Evolutionary conservation across 2,797 vertebrate genomes (phyloP).

Genomic region (Eulemur albifrons): DNA sequence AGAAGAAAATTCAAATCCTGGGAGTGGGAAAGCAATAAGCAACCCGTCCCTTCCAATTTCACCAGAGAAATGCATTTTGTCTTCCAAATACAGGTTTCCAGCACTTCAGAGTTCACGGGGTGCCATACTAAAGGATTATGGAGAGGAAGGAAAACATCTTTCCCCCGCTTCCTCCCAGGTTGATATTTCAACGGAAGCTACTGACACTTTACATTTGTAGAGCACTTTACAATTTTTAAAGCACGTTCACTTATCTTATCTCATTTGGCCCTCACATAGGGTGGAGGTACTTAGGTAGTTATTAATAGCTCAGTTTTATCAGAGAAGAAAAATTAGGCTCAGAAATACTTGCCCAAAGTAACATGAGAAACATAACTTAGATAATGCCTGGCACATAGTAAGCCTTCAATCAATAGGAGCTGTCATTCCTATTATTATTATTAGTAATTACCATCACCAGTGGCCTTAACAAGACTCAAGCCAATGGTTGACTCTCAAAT

Average conservation of each 20-base stretch:
- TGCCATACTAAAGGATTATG: not conserved
- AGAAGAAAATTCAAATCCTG: conserved; percentile 41
- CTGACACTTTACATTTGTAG: not conserved
- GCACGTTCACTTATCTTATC: not conserved
- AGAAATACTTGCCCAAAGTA: not conserved
- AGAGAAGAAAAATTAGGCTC: conserved; percentile 37
- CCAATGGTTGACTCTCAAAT: not conserved
- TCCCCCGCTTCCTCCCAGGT: not conserved
- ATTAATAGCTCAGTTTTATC: not conserved
- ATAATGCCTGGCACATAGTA: not conserved
- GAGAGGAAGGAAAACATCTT: not conserved
- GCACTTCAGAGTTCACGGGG: not conserved
- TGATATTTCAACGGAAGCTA: not conserved
- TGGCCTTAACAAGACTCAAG: not conserved
- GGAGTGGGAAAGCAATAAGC: not conserved
- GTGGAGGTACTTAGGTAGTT: not conserved
- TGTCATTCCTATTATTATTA: not conserved
- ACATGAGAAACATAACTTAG: not conserved
- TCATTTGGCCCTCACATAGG: not conserved
- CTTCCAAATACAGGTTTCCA: not conserved
- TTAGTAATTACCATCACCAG: not conserved
- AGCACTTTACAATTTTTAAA: not conserved
- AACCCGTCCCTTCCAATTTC: not conserved
- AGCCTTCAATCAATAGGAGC: not conserved
- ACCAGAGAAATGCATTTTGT: conserved; percentile 4